These are phyloP conservation scores for Entomobrya proxima DNA, from an alignment of 2,888 invertebrate species.

Conservation along the genomic window DNA sequence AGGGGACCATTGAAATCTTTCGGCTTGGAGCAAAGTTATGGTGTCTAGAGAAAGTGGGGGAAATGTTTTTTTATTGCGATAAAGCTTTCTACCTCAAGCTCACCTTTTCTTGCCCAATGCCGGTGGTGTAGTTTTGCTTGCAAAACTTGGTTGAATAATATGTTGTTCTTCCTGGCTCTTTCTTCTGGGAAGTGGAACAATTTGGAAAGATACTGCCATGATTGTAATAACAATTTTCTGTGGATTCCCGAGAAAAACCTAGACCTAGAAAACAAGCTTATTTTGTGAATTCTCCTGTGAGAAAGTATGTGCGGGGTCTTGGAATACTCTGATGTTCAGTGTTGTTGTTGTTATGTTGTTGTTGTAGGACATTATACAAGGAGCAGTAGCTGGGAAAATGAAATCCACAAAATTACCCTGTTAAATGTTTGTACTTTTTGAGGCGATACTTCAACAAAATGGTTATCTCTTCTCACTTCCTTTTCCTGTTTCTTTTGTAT, in stretches of 20 bases:
- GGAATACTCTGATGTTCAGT: too few relatives aligned
- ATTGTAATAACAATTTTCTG: slow-evolving; percentile 14
- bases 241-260: not conserved
- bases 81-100: too few relatives aligned
- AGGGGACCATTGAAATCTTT: not conserved
- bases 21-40: too few relatives aligned
- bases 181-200: not conserved
- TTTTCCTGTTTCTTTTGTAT: not conserved
- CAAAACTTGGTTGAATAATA: too few relatives aligned
- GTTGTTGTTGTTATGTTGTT: not conserved
- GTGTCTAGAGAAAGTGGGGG: too few relatives aligned
- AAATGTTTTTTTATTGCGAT: too few relatives aligned
- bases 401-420: slow-evolving; percentile 43
- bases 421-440: slow-evolving; percentile 5
- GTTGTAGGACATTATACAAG: not conserved
- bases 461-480: slow-evolving; percentile 22
- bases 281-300: not conserved
- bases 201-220: not conserved
- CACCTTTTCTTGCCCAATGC: not conserved
- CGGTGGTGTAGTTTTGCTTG: too few relatives aligned
- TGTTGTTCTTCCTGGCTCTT: not conserved
- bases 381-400: not conserved
- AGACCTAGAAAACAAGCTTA: not conserved
- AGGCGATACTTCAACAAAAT: not conserved
- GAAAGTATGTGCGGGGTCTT: too few relatives aligned